Base-by-base conservation (phyloP, 2,797 vertebrate genomes). In the Geotrypetes seraphini region DNA sequence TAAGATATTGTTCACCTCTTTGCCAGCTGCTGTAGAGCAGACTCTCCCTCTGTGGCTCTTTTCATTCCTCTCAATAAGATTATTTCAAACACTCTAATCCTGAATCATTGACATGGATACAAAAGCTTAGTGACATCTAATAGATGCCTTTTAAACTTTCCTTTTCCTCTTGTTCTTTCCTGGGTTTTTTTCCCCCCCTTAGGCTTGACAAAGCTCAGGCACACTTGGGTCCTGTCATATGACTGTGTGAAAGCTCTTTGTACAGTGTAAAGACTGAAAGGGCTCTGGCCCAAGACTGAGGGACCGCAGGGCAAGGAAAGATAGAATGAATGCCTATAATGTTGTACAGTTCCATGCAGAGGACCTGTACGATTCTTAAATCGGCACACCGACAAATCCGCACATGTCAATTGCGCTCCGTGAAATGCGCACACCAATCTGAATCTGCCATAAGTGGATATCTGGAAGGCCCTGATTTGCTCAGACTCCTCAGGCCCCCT, bases 71-170 rank as follows among this genome's bases (percentile, higher is more conserved):
- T 80, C 84, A 84, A 83, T 85, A 84, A 86, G 84, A 88, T 87
- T 84, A 87, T 86, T 87, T 87, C 80, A 84, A 85, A 85, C 85
- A 76, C 79, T 78, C 82, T 87, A 85, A 87, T 87, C 85, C 81
- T 60, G 78, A 84, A 78, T 85, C 81, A 86, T 85, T 88, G 85
- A 88, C 85, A 84, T 81, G 73, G 75, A 84, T 84, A 89, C 84
- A 87, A 86, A 86, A 83, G 80, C 72, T 74, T 66, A 60, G 75
- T 85, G 87, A 87, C 85, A 89, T 88, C 79, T 81, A 80, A 81
- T 85, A 81, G 84, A 86, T 82, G 79, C 77, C 78, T 84, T 77
- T 83, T 78, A 77, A n/a, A 76, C 75, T 77, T 77, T 79, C 72
- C 69, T 71, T 79, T 81, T 63, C 72, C 73, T 78, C 79, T 79